Conservation (phyloP, 2,113 vertebrate species). For the Tetraodon nigroviridis region DNA sequence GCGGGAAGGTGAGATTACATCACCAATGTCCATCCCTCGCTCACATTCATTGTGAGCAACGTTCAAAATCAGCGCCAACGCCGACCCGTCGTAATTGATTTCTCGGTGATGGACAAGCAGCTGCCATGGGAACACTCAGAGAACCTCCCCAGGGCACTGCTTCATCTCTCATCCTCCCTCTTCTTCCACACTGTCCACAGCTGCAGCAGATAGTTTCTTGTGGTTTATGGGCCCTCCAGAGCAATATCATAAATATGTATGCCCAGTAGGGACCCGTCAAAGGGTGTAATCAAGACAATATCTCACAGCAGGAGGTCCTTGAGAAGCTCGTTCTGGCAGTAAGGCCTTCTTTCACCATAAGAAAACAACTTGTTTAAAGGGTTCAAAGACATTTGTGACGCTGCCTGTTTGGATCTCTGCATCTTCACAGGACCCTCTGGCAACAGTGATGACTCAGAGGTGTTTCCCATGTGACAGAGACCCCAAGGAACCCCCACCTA, state of each 20-base stretch:
- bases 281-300: constrained; percentile 12
- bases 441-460: constrained; percentile 56
- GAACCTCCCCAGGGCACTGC: background rate
- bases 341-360: background rate
- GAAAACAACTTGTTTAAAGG: constrained; percentile 3
- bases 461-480: constrained; percentile 31
- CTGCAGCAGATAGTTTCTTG: background rate
- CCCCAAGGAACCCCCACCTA: constrained; percentile 25
- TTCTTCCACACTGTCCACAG: background rate
- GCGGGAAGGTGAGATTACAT: background rate
- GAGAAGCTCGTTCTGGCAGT: background rate
- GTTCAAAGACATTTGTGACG: no score
- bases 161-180: background rate
- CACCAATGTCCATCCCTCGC: constrained; percentile 14
- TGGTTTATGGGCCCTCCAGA: background rate
- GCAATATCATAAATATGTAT: no score
- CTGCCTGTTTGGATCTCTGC: constrained; percentile 16
- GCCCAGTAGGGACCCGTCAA: background rate
- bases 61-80: constrained; percentile 16
- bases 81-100: constrained; percentile 19
- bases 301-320: background rate
- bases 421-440: background rate
- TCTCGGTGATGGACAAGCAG: constrained; percentile 41
- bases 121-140: constrained; percentile 10
- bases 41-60: constrained; percentile 8